Evolutionary conservation across 2,888 invertebrate species (phyloP).

Genomic region (Drosophila limbata): DNA sequence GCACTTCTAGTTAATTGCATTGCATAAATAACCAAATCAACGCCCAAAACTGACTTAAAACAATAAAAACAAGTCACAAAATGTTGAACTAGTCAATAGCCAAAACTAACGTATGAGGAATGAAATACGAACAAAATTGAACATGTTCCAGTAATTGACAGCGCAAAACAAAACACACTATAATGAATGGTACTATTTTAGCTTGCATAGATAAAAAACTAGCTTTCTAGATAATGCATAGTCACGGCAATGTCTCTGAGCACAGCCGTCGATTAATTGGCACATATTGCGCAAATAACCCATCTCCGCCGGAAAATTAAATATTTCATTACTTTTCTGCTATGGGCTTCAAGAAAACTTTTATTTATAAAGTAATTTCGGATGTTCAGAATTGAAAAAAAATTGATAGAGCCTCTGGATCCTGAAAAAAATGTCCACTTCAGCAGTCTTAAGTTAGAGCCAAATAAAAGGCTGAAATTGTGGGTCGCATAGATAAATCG

Average conservation of each 20-base stretch:
- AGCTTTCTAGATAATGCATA: neutral
- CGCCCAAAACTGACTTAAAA: neutral
- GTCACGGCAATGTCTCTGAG: no score
- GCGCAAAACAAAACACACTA: neutral
- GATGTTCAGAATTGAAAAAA: no score
- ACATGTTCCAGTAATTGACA: no score
- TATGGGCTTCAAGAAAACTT: no score
- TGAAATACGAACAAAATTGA: no score
- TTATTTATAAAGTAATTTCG: no score
- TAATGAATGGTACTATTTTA: neutral
- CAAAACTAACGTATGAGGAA: no score
- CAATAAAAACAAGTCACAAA: slow-evolving; percentile 14
- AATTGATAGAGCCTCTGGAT: neutral
- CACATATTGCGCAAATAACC: no score
- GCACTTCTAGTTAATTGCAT: slow-evolving; percentile 63
- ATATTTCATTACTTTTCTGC: neutral
- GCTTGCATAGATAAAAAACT: neutral
- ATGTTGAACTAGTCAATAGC: slow-evolving; percentile 1
- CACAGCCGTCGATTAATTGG: neutral
- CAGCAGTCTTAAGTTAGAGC: neutral
- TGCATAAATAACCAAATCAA: slow-evolving; percentile 21
- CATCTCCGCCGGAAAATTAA: no score
- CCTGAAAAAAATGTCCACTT: neutral
- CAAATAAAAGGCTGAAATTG: neutral
- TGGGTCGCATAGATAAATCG: neutral